phyloP scores from a whole-genome alignment of 2,888 invertebrate species.

The Eupelmus urozonus region DNA sequence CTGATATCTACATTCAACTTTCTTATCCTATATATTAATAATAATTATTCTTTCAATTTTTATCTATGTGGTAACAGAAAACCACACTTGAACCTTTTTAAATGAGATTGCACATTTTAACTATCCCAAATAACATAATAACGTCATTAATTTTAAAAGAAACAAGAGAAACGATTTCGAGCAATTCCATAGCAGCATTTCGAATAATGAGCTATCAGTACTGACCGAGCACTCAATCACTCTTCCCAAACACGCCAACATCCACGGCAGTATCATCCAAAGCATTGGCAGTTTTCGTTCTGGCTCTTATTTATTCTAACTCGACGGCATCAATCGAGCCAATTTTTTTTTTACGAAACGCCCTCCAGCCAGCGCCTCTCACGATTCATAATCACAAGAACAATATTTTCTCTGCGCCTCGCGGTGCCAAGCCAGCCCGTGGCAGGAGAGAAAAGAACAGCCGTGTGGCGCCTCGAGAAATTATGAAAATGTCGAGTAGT shows the following conservation, averaged over 20 bases:
- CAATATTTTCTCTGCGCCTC: conserved; percentile 27
- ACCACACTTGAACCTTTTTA: too few species aligned
- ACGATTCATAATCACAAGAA: conserved; percentile 15
- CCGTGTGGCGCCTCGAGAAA: conserved; percentile 54
- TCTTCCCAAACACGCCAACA: neutral
- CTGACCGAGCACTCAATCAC: neutral
- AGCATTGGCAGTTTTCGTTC: neutral
- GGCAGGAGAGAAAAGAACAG: conserved; percentile 26
- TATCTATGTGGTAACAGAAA: too few species aligned
- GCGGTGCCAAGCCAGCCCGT: neutral
- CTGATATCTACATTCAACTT: too few species aligned
- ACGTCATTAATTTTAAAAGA: too few species aligned
- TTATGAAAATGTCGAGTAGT: conserved; percentile 71
- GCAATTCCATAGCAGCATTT: too few species aligned
- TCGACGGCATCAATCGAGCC: conserved; percentile 27
- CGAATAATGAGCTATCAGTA: neutral
- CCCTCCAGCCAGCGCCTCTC: neutral
- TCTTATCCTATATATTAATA: too few species aligned
- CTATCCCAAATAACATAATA: too few species aligned
- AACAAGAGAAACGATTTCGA: too few species aligned
- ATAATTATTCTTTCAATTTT: too few species aligned
- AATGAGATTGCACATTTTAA: too few species aligned
- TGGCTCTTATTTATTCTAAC: conserved; percentile 11
- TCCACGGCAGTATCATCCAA: conserved; percentile 8
- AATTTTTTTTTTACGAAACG: conserved; percentile 33